Conservation (phyloP, 2,797 vertebrate species). For the Catostomus latipinnis region DNA sequence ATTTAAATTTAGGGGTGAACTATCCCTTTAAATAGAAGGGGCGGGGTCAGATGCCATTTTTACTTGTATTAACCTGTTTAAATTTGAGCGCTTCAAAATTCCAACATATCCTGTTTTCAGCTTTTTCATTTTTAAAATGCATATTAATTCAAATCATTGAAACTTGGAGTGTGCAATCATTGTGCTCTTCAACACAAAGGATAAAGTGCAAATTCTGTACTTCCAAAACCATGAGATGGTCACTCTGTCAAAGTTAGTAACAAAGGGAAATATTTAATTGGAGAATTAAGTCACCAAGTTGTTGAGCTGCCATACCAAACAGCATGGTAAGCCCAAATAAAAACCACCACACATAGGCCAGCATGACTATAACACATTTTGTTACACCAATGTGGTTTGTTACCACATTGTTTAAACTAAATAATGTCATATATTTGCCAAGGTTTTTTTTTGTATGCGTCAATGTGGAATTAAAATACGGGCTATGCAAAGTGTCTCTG, state of each 20-base stretch:
- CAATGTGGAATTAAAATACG: conserved; percentile 8
- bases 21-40: too few species aligned
- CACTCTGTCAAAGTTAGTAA: conserved; percentile 13
- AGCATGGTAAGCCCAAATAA: conserved; percentile 20
- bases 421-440: conserved; percentile 24
- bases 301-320: conserved; percentile 21
- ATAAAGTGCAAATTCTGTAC: conserved; percentile 13
- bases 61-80: too few species aligned
- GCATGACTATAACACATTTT: conserved; percentile 2
- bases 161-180: conserved; percentile 5
- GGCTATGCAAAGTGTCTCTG: conserved; percentile 34
- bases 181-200: conserved; percentile 42
- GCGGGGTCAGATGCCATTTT: too few species aligned
- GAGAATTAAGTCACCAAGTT: background rate
- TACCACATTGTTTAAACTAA: conserved; percentile 2
- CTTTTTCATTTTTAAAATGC: conserved; percentile 19
- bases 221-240: conserved; percentile 29
- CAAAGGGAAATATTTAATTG: conserved; percentile 31
- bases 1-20: too few species aligned
- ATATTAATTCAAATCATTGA: conserved; percentile 12
- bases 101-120: background rate
- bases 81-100: background rate
- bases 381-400: background rate
- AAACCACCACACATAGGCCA: conserved; percentile 7
- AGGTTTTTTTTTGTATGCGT: background rate